A percentile compares a stretch with the other conserved stretches of the same genome.
Conservation (phyloP, 2,888 invertebrate species). For the Pristionchus fissidentatus region DNA sequence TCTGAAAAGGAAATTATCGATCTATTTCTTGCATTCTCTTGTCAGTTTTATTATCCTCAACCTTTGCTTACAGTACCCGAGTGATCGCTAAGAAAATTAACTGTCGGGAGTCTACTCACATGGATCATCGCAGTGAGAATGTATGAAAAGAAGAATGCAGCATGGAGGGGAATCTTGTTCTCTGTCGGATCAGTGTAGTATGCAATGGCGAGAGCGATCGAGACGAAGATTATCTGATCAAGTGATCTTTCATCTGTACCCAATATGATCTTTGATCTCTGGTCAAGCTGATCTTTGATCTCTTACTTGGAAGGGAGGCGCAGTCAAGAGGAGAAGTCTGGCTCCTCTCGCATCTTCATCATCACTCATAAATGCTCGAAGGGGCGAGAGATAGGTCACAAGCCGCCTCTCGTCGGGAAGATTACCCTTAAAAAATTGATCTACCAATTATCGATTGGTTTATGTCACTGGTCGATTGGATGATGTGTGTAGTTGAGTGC, state of each 20-base stretch:
- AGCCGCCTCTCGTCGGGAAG: background rate
- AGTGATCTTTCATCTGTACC: background rate
- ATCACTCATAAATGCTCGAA: background rate
- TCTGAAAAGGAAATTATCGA: background rate
- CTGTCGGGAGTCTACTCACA: background rate
- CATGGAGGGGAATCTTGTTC: background rate
- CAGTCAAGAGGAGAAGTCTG: constrained; percentile 3
- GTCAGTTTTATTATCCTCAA: background rate
- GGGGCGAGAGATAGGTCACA: background rate
- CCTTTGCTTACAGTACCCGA: too few relatives aligned
- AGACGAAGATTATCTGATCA: background rate
- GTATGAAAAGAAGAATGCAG: background rate
- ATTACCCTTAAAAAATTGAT: background rate
- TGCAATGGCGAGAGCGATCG: background rate
- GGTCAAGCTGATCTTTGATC: background rate
- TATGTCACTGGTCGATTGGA: background rate
- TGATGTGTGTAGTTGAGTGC: constrained; percentile 31
- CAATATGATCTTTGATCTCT: too few relatives aligned
- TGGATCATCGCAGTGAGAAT: background rate
- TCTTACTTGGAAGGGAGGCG: constrained; percentile 4
- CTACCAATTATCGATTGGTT: background rate
- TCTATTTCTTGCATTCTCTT: background rate
- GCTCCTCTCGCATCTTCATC: constrained; percentile 17
- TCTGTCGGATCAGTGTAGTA: background rate
- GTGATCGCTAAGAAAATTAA: background rate